These are phyloP conservation scores for Aptenodytes forsteri DNA, from an alignment of 2,113 vertebrate species.

Conservation along the genomic window DNA sequence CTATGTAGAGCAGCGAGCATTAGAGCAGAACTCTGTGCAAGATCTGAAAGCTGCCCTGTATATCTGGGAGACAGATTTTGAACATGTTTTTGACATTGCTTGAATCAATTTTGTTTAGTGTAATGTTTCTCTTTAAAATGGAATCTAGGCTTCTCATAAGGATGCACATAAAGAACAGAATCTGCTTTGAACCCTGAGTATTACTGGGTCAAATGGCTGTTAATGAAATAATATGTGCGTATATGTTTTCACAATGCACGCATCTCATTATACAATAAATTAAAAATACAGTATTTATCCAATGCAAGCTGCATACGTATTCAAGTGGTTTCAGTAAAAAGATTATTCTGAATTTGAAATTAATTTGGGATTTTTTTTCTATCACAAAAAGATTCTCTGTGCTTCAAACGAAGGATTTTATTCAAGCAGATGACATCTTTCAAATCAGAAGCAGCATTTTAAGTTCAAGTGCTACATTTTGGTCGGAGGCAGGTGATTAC, in stretches of 20 bases:
- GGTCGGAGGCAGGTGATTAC: slow-evolving; percentile 53
- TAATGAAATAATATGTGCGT: not conserved
- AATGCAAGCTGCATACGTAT: not conserved
- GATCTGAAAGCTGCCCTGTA: not conserved
- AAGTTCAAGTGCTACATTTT: slow-evolving; percentile 41
- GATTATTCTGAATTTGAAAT: slow-evolving; percentile 8
- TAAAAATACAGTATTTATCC: not conserved
- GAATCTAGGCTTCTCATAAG: not conserved
- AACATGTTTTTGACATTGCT: not conserved
- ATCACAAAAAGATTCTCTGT: not conserved
- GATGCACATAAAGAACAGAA: not conserved
- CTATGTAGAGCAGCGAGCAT: not conserved
- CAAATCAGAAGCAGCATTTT: slow-evolving; percentile 40
- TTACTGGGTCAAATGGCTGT: not conserved
- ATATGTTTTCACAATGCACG: not conserved
- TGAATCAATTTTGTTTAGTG: not conserved
- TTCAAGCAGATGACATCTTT: slow-evolving; percentile 48
- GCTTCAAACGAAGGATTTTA: not conserved
- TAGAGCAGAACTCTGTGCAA: not conserved
- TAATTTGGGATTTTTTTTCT: not conserved
- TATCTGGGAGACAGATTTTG: not conserved
- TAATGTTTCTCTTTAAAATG: not conserved
- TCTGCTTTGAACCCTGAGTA: not conserved
- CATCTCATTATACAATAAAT: not conserved
- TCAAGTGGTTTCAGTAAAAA: not conserved